Base-by-base conservation (phyloP, 2,113 vertebrate genomes). In the Picathartes gymnocephalus region DNA sequence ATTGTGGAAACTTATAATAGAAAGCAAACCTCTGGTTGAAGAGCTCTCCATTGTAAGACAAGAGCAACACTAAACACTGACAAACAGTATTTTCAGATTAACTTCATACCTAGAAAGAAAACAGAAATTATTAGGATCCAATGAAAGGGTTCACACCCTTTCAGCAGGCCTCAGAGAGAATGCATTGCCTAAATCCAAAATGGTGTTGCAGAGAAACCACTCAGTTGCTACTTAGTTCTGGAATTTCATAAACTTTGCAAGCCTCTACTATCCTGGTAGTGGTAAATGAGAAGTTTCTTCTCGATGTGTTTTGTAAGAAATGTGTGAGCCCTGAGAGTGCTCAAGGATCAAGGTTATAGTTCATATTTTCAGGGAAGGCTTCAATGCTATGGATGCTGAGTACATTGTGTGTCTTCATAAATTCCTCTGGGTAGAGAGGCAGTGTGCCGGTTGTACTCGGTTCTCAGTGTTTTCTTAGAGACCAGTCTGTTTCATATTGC, bases 71-170 rank as follows among this genome's bases (percentile, higher is more conserved):
- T 53, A 64, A 90, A 70, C 10, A 40, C 17, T 33, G 27, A 19
- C 22, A 91, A 56, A 74, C 10, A n/a, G 8, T 61, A 61, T 88
- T 85, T 93, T 92, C 66, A 47, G 17, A 76, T 87, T 87, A 61
- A 70, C 76, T 65, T 88, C 13, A n/a, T 73, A 82, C 33, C 24
- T 47, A n/a, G 25, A 65, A 76, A 72, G 23, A 56, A 78, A 85
- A 30, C 23, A 93, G 50, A 84, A 85, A 68, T 48, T 87, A 76
- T 68, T 88, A 40, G 25, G 39, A 37, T 73, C 17, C 40, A 69
- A 48, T 79, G 64, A 93, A 84, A 85, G 15, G 20, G 15, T 83
- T 88, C 47, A 58, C 0, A 1, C 15, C 7, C 30, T 50, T 78
- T 64, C 44, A 87, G 6, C 10, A 87, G 51, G 28, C 51, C 27